A percentile compares a stretch with the other conserved stretches of the same genome.
phyloP scores from a whole-genome alignment of 1,140 invertebrate species.

The Drosophila subpulchrella region DNA sequence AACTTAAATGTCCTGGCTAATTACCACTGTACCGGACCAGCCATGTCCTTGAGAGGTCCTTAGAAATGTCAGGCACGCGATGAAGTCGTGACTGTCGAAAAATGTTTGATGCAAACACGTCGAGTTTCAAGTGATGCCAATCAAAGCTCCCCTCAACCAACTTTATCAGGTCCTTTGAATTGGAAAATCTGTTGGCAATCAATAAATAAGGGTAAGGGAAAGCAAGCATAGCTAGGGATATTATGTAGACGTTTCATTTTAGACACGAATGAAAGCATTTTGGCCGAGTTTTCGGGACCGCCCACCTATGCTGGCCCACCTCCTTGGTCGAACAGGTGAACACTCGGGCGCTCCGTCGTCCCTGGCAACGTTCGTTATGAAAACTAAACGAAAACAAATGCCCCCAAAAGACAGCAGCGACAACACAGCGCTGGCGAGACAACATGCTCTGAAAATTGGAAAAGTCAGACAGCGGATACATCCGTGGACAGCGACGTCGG shows the following conservation, averaged over 20 bases:
- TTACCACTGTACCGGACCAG: constrained; percentile 25
- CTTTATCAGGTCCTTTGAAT: constrained; percentile 36
- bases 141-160: constrained; percentile 11
- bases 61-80: constrained; percentile 45
- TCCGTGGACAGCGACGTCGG: constrained; percentile 44
- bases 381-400: constrained; percentile 80
- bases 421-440: constrained; percentile 19
- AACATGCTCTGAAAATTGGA: constrained; percentile 69
- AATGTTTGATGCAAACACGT: constrained; percentile 36
- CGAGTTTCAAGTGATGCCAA: constrained; percentile 31
- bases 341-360: constrained; percentile 56
- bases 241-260: constrained; percentile 71
- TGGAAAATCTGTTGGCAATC: constrained; percentile 58
- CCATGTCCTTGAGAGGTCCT: constrained; percentile 40
- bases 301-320: constrained; percentile 1
- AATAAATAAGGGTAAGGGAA: constrained; percentile 55
- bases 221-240: constrained; percentile 47
- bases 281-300: constrained; percentile 68
- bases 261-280: constrained; percentile 63
- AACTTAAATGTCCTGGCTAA: constrained; percentile 30
- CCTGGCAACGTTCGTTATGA: constrained; percentile 76
- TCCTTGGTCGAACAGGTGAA: constrained; percentile 46
- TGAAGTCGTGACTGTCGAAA: constrained; percentile 28
- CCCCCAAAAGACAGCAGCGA: constrained; percentile 38
- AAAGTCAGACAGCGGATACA: constrained; percentile 53